Conservation (phyloP, 2,888 invertebrate species). For the Hirtodrosophila confusa region DNA sequence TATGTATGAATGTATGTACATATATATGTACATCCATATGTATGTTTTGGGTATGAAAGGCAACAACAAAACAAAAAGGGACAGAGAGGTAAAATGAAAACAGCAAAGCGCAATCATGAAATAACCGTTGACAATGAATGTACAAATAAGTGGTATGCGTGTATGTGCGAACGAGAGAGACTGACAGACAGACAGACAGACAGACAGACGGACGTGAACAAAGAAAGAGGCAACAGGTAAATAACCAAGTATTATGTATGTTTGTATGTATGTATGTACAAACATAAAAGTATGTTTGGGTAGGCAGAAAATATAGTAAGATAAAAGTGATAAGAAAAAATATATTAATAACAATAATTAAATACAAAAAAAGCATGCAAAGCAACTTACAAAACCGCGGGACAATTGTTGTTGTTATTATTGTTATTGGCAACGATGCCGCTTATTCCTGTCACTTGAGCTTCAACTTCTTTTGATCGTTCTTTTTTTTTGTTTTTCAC, state of each 20-base stretch:
- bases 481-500: constrained; percentile 17
- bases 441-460: constrained; percentile 10
- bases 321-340: constrained; percentile 31
- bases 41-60: constrained; percentile 2
- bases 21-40: not conserved
- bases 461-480: constrained; percentile 8
- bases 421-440: too few relatives aligned
- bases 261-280: constrained; percentile 5
- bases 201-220: constrained; percentile 20
- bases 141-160: constrained; percentile 36
- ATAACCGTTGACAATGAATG: constrained; percentile 63
- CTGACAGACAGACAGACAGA: constrained; percentile 22
- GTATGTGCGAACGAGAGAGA: constrained; percentile 26
- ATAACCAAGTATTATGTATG: constrained; percentile 21
- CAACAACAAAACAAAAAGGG: constrained; percentile 17
- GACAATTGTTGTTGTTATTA: constrained; percentile 18
- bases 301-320: constrained; percentile 20
- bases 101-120: constrained; percentile 51
- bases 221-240: constrained; percentile 57
- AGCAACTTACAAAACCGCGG: constrained; percentile 46
- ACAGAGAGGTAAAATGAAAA: constrained; percentile 36
- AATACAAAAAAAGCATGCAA: constrained; percentile 10
- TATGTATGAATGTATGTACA: constrained; percentile 8
- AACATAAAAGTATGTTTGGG: constrained; percentile 28
- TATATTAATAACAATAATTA: constrained; percentile 3